Conservation (phyloP, 2,797 vertebrate genomes). For the Prunella strophiata region DNA sequence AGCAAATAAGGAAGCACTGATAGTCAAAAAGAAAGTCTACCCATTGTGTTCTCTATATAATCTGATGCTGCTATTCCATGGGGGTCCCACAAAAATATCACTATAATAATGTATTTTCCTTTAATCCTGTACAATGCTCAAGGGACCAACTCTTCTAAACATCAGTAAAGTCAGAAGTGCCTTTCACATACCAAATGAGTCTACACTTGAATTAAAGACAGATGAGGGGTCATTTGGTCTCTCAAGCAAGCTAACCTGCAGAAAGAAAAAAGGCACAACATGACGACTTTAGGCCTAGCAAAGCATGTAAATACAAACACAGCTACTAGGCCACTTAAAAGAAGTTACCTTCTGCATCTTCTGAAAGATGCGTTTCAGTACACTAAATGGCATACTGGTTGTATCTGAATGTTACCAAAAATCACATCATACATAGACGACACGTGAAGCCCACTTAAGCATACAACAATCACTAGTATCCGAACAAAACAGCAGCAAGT, state of each 20-base stretch:
- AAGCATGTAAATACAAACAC: neutral
- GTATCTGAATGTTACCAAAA: neutral
- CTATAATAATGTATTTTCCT: fast-evolving
- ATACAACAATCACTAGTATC: neutral
- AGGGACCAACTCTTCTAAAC: neutral
- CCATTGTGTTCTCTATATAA: neutral
- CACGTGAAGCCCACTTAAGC: fast-evolving
- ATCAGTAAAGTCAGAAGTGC: neutral
- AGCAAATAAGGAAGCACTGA: neutral
- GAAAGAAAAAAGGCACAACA: neutral
- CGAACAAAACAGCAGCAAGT: neutral
- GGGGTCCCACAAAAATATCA: fast-evolving
- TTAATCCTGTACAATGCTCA: neutral
- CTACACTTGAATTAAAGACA: neutral
- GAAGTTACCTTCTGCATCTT: neutral
- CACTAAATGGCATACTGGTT: neutral
- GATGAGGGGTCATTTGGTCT: neutral
- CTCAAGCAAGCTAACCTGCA: conserved; percentile 57
- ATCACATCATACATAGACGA: neutral
- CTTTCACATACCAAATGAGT: conserved; percentile 60
- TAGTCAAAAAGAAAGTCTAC: neutral
- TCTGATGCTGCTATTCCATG: neutral
- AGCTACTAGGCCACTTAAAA: neutral
- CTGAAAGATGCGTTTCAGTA: neutral
- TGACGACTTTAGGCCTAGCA: neutral